A percentile compares a stretch with the other conserved stretches of the same genome.
phyloP scores from a whole-genome alignment of 2,888 invertebrate genomes.

The Eupeodes latifasciatus region DNA sequence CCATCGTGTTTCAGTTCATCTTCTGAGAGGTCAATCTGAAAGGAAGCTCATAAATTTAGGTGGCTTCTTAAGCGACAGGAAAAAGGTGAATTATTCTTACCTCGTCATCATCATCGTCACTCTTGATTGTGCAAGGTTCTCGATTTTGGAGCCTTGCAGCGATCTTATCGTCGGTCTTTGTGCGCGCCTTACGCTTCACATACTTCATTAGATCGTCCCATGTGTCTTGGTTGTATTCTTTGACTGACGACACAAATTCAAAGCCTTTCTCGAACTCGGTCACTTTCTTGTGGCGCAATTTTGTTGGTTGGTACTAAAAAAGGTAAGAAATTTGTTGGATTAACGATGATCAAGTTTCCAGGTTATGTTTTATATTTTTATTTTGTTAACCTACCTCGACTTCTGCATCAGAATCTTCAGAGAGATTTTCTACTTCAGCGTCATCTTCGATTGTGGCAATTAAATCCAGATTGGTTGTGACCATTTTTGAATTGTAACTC shows the following conservation, averaged over 20 bases:
- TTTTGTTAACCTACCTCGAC: constrained; percentile 87
- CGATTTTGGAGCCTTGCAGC: constrained; percentile 86
- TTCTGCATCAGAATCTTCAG: constrained; percentile 92
- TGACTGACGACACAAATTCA: constrained; percentile 90
- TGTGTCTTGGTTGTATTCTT: constrained; percentile 92
- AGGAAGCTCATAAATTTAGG: background rate
- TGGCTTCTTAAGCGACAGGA: too few relatives aligned
- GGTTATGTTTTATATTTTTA: constrained; percentile 52
- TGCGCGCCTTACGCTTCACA: constrained; percentile 91
- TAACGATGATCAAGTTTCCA: constrained; percentile 15
- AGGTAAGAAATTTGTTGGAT: background rate
- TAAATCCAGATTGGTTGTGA: constrained; percentile 85
- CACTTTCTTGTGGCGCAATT: constrained; percentile 89
- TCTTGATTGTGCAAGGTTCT: constrained; percentile 84
- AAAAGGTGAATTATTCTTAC: constrained; percentile 37
- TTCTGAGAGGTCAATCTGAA: constrained; percentile 88
- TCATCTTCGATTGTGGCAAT: constrained; percentile 94
- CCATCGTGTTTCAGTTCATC: constrained; percentile 91
- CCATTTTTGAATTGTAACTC: constrained; percentile 77
- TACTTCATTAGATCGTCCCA: constrained; percentile 93
- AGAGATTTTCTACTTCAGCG: constrained; percentile 91
- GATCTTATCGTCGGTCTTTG: constrained; percentile 94
- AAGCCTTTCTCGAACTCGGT: constrained; percentile 93
- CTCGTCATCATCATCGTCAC: constrained; percentile 85
- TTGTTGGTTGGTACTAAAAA: constrained; percentile 91